A percentile compares a stretch with the other conserved stretches of the same genome.
Conservation (phyloP, 2,797 vertebrate species). For the Gallirallus australis region DNA sequence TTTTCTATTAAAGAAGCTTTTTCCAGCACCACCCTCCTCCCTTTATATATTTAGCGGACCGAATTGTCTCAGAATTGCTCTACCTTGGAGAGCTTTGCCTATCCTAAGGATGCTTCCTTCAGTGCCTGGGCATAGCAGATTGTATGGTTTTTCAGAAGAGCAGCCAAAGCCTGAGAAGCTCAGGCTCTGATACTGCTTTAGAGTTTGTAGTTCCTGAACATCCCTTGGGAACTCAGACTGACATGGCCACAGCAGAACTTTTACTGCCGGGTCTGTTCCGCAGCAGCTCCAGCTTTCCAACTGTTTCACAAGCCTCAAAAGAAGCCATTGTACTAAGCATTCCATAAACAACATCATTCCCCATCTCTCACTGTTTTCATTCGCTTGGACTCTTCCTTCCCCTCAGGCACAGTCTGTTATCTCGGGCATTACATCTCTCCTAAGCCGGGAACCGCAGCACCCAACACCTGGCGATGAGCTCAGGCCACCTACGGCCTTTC, state of each 20-base stretch:
- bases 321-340: background rate
- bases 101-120: background rate
- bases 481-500: background rate
- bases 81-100: background rate
- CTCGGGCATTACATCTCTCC: background rate
- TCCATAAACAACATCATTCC: background rate
- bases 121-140: background rate
- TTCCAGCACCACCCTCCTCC: fast-evolving
- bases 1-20: background rate
- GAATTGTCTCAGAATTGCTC: background rate
- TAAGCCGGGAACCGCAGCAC: background rate
- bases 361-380: background rate
- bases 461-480: background rate
- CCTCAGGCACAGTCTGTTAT: background rate
- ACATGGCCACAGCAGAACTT: background rate
- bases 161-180: background rate
- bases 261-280: background rate
- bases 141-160: background rate
- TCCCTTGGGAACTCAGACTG: background rate
- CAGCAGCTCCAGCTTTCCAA: background rate
- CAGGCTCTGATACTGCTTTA: background rate
- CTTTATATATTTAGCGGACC: background rate
- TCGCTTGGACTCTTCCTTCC: background rate
- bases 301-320: background rate
- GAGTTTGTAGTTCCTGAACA: background rate